Evolutionary conservation across 53 echinoderm and acorn worm genomes (phyloP).

Genomic region (Hippasteria phrygiana): DNA sequence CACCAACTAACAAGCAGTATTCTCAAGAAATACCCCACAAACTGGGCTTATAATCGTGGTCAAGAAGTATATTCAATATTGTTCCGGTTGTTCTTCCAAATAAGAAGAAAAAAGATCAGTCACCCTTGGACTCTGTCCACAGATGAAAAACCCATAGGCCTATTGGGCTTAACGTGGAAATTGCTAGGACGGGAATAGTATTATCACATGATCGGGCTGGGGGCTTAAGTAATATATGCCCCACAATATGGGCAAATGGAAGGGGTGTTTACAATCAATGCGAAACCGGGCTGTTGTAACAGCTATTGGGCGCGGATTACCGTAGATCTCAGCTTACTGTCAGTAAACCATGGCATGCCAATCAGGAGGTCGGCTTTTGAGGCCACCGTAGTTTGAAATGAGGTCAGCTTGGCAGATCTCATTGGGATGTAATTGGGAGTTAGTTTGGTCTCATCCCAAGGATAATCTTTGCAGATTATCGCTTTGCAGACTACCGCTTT

Average conservation of each 20-base stretch:
- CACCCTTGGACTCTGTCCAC: constrained; percentile 21
- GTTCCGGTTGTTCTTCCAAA: constrained; percentile 36
- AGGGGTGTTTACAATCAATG: background rate
- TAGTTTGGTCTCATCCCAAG: background rate
- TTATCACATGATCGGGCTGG: constrained; percentile 29
- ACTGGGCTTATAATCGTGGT: constrained; percentile 13
- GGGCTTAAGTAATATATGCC: constrained; percentile 23
- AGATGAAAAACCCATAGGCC: constrained; percentile 47
- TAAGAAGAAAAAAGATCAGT: constrained; percentile 40
- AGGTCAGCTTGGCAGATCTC: background rate
- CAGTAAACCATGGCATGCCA: background rate
- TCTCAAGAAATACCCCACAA: background rate
- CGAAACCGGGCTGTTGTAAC: background rate
- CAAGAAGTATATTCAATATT: constrained; percentile 55
- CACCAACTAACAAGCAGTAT: background rate
- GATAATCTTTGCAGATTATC: background rate
- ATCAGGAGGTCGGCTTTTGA: background rate
- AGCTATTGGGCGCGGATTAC: background rate
- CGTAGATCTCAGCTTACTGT: constrained; percentile 2
- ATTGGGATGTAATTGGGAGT: background rate
- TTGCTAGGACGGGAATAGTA: constrained; percentile 4
- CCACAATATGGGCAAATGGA: constrained; percentile 10
- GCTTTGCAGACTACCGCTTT: background rate
- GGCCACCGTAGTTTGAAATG: background rate
- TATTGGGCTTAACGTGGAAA: background rate